Conservation (phyloP, 1,140 invertebrate species). For the Mya arenaria region DNA sequence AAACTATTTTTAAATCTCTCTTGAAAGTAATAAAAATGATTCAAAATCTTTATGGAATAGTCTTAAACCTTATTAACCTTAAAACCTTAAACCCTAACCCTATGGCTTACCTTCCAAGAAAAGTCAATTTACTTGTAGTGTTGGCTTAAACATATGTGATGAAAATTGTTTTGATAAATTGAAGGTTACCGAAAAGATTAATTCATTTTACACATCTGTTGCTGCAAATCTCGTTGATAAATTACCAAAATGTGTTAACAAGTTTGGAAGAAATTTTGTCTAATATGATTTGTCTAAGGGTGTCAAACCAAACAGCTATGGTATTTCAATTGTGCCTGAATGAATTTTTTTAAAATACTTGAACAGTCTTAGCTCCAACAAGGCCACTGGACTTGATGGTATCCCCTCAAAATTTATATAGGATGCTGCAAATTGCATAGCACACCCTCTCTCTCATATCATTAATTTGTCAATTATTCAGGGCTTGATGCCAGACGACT, state of each 20-base stretch:
- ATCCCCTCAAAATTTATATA: constrained; percentile 33
- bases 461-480: constrained; percentile 21
- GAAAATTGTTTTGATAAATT: too few relatives aligned
- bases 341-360: constrained; percentile 4
- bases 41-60: constrained; percentile 7
- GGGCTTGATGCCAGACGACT: constrained; percentile 23
- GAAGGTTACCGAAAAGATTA: too few relatives aligned
- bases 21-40: constrained; percentile 4
- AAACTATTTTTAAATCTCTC: not conserved
- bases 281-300: not conserved
- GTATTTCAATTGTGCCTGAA: constrained; percentile 12
- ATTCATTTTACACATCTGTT: not conserved
- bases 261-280: constrained; percentile 11
- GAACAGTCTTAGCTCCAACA: constrained; percentile 4
- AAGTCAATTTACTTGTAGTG: too few relatives aligned
- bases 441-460: constrained; percentile 18
- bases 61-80: not conserved
- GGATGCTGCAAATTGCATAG: not conserved
- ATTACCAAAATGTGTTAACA: not conserved
- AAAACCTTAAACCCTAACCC: too few relatives aligned
- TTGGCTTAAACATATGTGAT: too few relatives aligned
- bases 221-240: constrained; percentile 18
- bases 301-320: constrained; percentile 23
- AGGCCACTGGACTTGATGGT: constrained; percentile 15
- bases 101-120: constrained; percentile 12